Base-by-base conservation (phyloP, 2,888 invertebrate species). In the Erpobdella octoculata region DNA sequence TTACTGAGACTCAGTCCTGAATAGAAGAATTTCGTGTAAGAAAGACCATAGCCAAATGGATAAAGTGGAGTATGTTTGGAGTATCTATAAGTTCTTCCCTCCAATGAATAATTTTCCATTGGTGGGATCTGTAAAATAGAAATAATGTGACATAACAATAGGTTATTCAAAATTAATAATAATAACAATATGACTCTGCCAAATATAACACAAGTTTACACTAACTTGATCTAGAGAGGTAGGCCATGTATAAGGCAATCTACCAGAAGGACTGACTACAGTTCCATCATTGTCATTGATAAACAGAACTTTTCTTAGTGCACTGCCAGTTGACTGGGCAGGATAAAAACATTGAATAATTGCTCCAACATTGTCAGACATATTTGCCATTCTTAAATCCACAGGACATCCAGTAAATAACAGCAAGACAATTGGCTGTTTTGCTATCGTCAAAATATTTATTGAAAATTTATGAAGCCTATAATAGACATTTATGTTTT, bases 11-110 rank as follows among this genome's bases (percentile, higher is more conserved):
- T 53, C n/a, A 76, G 68, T 53, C 61, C 65, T 28, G 61, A n/a
- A 37, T 77, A 77, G 6, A 38, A 35, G 65, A 77, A 77, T 41
- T 48, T 67, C 9, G 74, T 59, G 71, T 77, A 77, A n/a, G 77
- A 77, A 25, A 77, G 74, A 41, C 77, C 77, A 35, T 72, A 77
- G 35, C 77, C 77, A 74, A 79, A 80, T 0, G 79, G 78, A 72
- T 77, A 80, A 46, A 76, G 74, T 2, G 79, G 79, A 21, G 76
- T 78, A 12, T 76, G 78, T 38, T 71, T 68, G 68, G 79, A 78
- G 69, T 81, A 82, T 25, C 82, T 76, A 75, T 81, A 82, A 0
- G 81, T 81, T 35, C 78, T 73, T 6, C 78, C 79, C 41, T 70
- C 75, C 82, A 82, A 81, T 18, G 74, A 71, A 72, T 77, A 77